A percentile compares a stretch with the other conserved stretches of the same genome.
Conservation (phyloP, 2,888 invertebrate species). For the Aphrophora alni region DNA sequence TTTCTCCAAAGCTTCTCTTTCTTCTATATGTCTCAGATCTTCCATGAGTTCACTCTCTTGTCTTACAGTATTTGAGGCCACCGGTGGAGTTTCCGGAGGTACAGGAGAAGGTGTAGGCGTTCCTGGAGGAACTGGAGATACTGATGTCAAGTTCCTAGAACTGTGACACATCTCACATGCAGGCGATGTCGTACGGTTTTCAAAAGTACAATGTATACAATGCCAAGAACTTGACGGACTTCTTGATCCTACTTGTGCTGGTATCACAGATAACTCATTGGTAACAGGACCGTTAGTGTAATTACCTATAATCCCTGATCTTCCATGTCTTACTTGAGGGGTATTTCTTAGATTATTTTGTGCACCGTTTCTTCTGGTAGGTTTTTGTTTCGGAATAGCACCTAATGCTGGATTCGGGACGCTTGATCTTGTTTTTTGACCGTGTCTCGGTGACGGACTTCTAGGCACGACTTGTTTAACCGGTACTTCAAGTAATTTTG, state of each 20-base stretch:
- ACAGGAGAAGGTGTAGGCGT: conserved; percentile 50
- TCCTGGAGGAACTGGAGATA: conserved; percentile 58
- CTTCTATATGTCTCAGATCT: conserved; percentile 80
- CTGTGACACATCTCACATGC: conserved; percentile 81
- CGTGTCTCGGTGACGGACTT: conserved; percentile 63
- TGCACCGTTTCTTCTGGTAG: conserved; percentile 16
- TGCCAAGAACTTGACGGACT: conserved; percentile 64
- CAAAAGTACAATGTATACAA: conserved; percentile 81
- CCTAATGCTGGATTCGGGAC: conserved; percentile 34
- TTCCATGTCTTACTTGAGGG: conserved; percentile 30
- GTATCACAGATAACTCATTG: conserved; percentile 36
- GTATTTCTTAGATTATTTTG: conserved; percentile 3
- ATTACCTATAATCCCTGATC: conserved; percentile 32
- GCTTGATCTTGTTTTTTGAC: conserved; percentile 29
- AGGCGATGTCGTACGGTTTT: conserved; percentile 68
- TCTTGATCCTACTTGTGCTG: conserved; percentile 20
- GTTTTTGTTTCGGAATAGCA: conserved; percentile 47
- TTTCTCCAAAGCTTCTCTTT: conserved; percentile 85
- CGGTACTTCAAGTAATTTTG: conserved; percentile 55
- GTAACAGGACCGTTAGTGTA: conserved; percentile 30
- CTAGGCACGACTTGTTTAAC: conserved; percentile 56
- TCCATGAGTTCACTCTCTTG: conserved; percentile 85
- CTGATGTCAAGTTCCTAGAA: conserved; percentile 55
- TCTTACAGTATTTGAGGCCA: conserved; percentile 50
- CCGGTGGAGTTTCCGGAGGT: background rate